Base-by-base conservation (phyloP, 2,888 invertebrate species). In the Drosophila emarginata region DNA sequence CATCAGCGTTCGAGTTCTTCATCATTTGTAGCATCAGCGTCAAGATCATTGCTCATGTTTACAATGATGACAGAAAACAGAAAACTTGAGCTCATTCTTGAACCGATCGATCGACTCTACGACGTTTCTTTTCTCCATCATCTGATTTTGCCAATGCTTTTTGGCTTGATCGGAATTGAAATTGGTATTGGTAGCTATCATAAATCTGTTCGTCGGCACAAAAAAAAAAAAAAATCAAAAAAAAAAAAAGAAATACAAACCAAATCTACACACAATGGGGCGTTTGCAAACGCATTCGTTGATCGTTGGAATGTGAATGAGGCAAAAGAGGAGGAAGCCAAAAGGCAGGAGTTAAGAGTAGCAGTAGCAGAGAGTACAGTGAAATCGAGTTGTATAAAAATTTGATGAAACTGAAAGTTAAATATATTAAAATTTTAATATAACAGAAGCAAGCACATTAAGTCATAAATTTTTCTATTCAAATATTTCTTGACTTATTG, bases 11-110 rank as follows among this genome's bases (percentile, higher is more conserved):
- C 78, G 80, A 88, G 88, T 89, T 90, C 87, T 89, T 90, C 90
- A 90, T 90, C 90, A 90, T 90, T 90, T 90, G 90, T 89, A 90
- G 90, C 88, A 90, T 90, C 90, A 90, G 90, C 90, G 90, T 90
- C 90, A 90, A 90, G 89, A 90, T 88, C 89, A 89, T 90, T 88
- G 90, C 89, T 90, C 90, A 90, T 90, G 90, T 90, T 90, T 90
- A 90, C 86, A 82, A 82, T 84, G 90, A 90, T 90, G 90, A 90
- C 90, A 90, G 74, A 53, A 28, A 56, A 39, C 54, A 56, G 15
- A 52, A 26, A 32, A 32, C 53, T 53, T 23, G 39, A 26, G 26
- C 26, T 26, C 26, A 26, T 26, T 26, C 6, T 26, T 26, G 26
- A 5, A 26, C 26, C 26, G 6, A 26, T 1, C 6, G n/a, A n/a